phyloP scores from a whole-genome alignment of 2,888 invertebrate species.

The Tenthredo mesomela region DNA sequence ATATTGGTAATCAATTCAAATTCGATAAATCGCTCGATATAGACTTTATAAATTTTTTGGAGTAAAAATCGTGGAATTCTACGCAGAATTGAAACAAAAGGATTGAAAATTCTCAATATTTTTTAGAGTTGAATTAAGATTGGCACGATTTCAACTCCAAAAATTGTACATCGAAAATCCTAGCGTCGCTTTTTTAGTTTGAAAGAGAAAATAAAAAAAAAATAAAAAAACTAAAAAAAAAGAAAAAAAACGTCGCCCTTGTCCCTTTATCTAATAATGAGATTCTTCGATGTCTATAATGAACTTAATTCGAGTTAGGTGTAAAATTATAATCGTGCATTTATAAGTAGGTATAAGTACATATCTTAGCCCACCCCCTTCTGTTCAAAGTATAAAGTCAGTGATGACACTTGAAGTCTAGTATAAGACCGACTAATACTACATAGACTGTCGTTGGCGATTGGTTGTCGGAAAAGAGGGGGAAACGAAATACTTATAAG shows the following conservation, averaged over 20 bases:
- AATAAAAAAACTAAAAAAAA: neutral
- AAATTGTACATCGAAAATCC: too few relatives aligned
- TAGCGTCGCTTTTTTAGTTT: too few relatives aligned
- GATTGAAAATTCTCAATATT: too few relatives aligned
- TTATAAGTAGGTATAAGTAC: neutral
- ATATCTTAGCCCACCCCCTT: too few relatives aligned
- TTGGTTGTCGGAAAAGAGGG: constrained; percentile 16
- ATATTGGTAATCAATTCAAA: too few relatives aligned
- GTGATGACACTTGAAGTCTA: constrained; percentile 23
- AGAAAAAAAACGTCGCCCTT: too few relatives aligned
- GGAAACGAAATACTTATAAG: constrained; percentile 48
- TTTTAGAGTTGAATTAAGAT: neutral
- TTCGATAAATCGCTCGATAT: neutral
- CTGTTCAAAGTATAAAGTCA: neutral
- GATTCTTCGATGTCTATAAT: neutral
- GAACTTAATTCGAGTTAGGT: neutral
- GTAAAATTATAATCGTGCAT: neutral
- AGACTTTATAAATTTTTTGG: neutral
- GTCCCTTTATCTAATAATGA: neutral
- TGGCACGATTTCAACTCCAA: neutral
- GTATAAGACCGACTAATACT: constrained; percentile 12
- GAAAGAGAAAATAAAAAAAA: too few relatives aligned
- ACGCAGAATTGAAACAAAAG: too few relatives aligned
- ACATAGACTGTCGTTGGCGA: constrained; percentile 20
- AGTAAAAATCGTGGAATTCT: neutral